Conservation (phyloP, 2,797 vertebrate genomes). For the Myoxocephalus aenaeus region DNA sequence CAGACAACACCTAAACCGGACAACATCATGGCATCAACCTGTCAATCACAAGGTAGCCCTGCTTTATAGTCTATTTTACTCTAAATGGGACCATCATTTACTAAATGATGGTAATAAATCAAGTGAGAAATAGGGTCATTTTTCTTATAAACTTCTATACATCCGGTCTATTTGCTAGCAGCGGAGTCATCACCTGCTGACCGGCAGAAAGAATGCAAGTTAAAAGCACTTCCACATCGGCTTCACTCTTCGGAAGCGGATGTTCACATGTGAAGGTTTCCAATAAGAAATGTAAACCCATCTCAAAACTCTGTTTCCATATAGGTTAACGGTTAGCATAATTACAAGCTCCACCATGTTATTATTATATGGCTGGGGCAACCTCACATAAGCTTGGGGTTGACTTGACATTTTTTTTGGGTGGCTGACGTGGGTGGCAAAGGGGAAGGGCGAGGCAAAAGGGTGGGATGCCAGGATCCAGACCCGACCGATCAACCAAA, state of each 20-base stretch:
- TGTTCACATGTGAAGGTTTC: background rate
- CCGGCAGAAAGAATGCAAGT: background rate
- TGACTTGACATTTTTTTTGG: constrained; percentile 57
- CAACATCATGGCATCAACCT: too few relatives aligned
- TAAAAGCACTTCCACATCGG: background rate
- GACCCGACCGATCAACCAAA: constrained; percentile 37
- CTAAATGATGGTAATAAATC: too few relatives aligned
- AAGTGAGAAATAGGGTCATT: too few relatives aligned
- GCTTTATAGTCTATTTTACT: too few relatives aligned
- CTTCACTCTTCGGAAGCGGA: background rate
- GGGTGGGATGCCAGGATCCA: constrained; percentile 47
- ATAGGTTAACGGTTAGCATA: constrained; percentile 49
- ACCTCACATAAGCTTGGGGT: constrained; percentile 66
- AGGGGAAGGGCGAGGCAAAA: constrained; percentile 46
- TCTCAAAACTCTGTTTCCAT: constrained; percentile 44
- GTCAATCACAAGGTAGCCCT: too few relatives aligned
- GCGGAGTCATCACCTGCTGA: background rate
- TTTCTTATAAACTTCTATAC: background rate
- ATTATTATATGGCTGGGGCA: constrained; percentile 53
- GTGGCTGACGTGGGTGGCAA: constrained; percentile 63
- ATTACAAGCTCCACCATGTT: constrained; percentile 58
- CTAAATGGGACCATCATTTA: too few relatives aligned
- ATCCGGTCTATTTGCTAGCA: background rate
- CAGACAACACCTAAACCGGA: too few relatives aligned
- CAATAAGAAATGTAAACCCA: constrained; percentile 20